These are phyloP conservation scores for Oreochromis spilurus DNA, from an alignment of 2,113 vertebrate genomes.

Conservation along the genomic window DNA sequence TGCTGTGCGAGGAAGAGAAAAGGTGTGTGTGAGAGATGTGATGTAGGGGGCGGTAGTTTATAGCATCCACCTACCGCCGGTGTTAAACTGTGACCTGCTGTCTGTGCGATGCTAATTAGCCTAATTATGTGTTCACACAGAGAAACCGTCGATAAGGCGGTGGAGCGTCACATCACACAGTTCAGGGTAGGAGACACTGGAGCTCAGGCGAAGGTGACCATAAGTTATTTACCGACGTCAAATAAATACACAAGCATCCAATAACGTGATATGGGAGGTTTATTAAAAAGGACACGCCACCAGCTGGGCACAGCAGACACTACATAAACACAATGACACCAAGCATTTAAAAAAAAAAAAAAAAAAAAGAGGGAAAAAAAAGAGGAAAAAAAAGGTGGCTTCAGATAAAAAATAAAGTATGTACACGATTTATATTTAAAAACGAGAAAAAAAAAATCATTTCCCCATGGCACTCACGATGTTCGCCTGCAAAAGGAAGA, in stretches of 20 bases:
- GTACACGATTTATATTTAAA: background rate
- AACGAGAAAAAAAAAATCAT: background rate
- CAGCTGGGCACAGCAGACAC: constrained; percentile 5
- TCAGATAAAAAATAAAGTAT: background rate
- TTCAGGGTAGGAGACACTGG: background rate
- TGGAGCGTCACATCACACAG: background rate
- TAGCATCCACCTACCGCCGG: background rate
- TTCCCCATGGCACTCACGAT: constrained; percentile 69
- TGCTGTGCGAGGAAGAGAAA: background rate
- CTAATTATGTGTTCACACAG: background rate
- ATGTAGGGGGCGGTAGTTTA: background rate
- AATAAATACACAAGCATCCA: constrained; percentile 2
- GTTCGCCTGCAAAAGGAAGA: constrained; percentile 59
- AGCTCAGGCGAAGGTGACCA: background rate
- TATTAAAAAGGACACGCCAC: constrained; percentile 46
- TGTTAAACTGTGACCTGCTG: background rate
- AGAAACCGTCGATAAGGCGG: background rate
- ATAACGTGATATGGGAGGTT: background rate
- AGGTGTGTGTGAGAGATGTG: background rate
- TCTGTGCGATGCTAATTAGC: background rate
- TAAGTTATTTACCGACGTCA: background rate
- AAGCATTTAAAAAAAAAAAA: background rate
- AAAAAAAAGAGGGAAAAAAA: background rate
- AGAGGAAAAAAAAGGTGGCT: background rate
- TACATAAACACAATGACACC: constrained; percentile 38